Conservation (phyloP, 1,140 invertebrate species). For the Chironomus tepperi region DNA sequence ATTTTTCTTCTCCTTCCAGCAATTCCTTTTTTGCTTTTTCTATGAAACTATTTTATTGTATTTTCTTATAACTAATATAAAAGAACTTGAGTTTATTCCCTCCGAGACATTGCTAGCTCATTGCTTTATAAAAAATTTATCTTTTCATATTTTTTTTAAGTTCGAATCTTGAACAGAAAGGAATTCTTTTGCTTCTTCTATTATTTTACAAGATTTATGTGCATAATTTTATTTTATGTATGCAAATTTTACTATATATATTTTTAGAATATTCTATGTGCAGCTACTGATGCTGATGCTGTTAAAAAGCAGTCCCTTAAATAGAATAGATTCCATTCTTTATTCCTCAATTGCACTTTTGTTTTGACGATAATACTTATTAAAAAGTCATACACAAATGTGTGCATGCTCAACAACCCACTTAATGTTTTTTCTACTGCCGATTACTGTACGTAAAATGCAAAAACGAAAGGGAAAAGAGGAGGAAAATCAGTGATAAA, state of each 20-base stretch:
- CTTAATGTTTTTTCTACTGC: background rate
- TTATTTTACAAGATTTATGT: background rate
- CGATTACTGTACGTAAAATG: background rate
- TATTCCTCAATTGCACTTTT: conserved; percentile 16
- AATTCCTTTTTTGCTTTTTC: too few relatives aligned
- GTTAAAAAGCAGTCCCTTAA: background rate
- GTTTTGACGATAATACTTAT: background rate
- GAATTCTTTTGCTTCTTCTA: background rate
- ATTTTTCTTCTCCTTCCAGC: too few relatives aligned
- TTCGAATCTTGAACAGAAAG: background rate
- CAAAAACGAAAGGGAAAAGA: background rate
- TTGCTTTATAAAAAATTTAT: too few relatives aligned
- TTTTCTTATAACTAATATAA: too few relatives aligned
- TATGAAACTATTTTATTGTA: too few relatives aligned
- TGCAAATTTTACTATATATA: background rate
- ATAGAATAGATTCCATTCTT: background rate
- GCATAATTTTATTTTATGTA: conserved; percentile 14
- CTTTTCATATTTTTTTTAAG: too few relatives aligned
- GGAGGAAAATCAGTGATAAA: background rate
- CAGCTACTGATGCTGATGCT: background rate
- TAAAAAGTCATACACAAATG: background rate
- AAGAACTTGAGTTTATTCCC: too few relatives aligned
- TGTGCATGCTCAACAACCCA: conserved; percentile 22
- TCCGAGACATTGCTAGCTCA: too few relatives aligned
- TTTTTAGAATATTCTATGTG: background rate